Percentiles rank a stretch among this genome's conserved stretches.
Evolutionary conservation across 1,140 invertebrate genomes (phyloP).

Genomic region (Cydia fagiglandana): DNA sequence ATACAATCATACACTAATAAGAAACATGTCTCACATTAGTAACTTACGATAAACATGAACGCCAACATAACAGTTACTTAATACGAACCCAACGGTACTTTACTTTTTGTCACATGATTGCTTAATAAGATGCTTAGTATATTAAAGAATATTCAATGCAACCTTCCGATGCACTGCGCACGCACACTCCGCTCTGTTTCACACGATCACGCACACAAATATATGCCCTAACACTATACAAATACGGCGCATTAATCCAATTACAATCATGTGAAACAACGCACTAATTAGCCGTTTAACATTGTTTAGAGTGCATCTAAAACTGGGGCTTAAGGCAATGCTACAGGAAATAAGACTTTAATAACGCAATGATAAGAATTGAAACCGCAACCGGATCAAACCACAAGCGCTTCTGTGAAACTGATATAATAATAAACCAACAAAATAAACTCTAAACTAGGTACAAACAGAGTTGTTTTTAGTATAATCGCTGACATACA

Average conservation of each 20-base stretch:
- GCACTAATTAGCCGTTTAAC: constrained; percentile 39
- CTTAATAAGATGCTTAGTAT: constrained; percentile 27
- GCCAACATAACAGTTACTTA: constrained; percentile 14
- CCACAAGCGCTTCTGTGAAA: constrained; percentile 11
- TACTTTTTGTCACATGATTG: constrained; percentile 29
- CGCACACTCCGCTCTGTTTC: constrained; percentile 40
- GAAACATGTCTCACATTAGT: constrained; percentile 13
- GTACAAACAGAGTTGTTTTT: background rate
- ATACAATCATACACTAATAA: background rate
- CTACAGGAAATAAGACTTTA: constrained; percentile 36
- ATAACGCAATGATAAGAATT: constrained; percentile 25
- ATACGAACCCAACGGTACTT: constrained; percentile 19
- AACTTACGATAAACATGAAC: background rate
- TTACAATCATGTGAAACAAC: constrained; percentile 33
- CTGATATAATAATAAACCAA: background rate
- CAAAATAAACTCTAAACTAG: background rate
- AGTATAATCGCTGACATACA: background rate
- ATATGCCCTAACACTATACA: background rate
- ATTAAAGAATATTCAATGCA: constrained; percentile 37
- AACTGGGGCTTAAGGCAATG: constrained; percentile 41
- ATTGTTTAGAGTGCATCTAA: constrained; percentile 40
- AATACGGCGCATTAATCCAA: constrained; percentile 30
- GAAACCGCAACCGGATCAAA: constrained; percentile 6
- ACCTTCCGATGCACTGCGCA: constrained; percentile 38
- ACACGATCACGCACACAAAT: constrained; percentile 17